These are phyloP conservation scores for Amphilophus citrinellus DNA, from an alignment of 2,113 vertebrate genomes.

Conservation along the genomic window DNA sequence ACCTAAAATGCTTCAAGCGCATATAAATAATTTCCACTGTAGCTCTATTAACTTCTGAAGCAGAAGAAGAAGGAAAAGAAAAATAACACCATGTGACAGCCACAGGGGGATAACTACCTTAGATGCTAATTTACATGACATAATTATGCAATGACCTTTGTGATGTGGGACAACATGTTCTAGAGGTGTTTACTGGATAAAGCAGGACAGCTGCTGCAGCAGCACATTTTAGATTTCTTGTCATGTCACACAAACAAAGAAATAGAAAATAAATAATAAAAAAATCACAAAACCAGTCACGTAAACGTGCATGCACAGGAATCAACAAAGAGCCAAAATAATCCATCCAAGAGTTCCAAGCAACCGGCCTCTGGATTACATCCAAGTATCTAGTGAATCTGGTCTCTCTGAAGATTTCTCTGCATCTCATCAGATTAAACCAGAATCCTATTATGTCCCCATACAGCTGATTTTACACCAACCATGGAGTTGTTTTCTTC, in stretches of 20 bases:
- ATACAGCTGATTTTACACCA: neutral
- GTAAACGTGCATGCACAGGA: neutral
- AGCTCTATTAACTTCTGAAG: neutral
- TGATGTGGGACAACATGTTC: conserved; percentile 19
- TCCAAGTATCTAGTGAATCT: neutral
- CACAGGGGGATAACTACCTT: neutral
- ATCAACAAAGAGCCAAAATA: conserved; percentile 11
- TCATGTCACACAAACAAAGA: conserved; percentile 3
- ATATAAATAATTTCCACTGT: conserved; percentile 41
- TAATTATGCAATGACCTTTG: conserved; percentile 18
- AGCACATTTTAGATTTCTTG: conserved; percentile 8
- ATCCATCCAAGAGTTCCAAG: neutral
- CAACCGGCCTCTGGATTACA: neutral
- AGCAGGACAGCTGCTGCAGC: conserved; percentile 1
- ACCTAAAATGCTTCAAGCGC: conserved; percentile 19
- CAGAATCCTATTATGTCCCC: neutral
- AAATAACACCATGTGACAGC: neutral
- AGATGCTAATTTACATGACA: neutral
- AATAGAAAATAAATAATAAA: neutral
- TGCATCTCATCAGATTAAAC: conserved; percentile 12
- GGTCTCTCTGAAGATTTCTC: neutral
- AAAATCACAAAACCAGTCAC: neutral
- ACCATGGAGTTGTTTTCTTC: neutral
- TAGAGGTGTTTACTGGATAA: conserved; percentile 12
- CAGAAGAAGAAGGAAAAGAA: neutral